Base-by-base conservation (phyloP, 2,888 invertebrate species). In the Bombyx huttoni region DNA sequence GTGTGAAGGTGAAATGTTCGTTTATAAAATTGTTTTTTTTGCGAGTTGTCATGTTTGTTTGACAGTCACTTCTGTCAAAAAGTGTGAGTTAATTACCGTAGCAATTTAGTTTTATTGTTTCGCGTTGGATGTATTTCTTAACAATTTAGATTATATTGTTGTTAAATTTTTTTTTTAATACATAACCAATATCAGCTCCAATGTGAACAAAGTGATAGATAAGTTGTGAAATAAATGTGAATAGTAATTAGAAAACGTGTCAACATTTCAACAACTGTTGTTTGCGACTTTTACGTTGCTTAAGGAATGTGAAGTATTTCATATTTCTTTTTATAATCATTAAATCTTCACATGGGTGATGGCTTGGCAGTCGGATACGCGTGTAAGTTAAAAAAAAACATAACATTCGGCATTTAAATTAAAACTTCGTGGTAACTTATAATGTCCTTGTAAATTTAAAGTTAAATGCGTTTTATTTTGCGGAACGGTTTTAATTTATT, bases 351-450 rank as follows among this genome's bases (percentile, higher is more conserved):
- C 82, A 87, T 88, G 87, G 87, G 87, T 87, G 80, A 88, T 88
- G 88, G 88, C 88, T 87, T 88, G 88, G 88, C 88, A 87, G 79
- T 81, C 83, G 80, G 88, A 87, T 78, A 82, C 84, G 73, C 87
- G 84, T 83, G 88, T 88, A 78, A 82, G 88, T 81, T 56, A 40
- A 40, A 40, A 12, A 10, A 40, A 40, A 40, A 40, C 2, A 40
- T 10, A 40, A 40, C 40, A 40, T 40, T 40, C 40, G 9, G 7
- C 7, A 46, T 40, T 51, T n/a, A 34, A 9, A 12, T 13, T 47
- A 2, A 40, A 40, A 40, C 3, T 10, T 40, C 40, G 40, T 40
- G 40, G 40, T 40, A 40, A 40, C 40, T 6, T 70, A 45, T 45
- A 66, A 75, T 65, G 80, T 80, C 82, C 81, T 81, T 84, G 84